Evolutionary conservation across 1,140 invertebrate genomes (phyloP), one percentile per base, ranked within the genome.

Genomic region (Drosophila eugracilis): DNA sequence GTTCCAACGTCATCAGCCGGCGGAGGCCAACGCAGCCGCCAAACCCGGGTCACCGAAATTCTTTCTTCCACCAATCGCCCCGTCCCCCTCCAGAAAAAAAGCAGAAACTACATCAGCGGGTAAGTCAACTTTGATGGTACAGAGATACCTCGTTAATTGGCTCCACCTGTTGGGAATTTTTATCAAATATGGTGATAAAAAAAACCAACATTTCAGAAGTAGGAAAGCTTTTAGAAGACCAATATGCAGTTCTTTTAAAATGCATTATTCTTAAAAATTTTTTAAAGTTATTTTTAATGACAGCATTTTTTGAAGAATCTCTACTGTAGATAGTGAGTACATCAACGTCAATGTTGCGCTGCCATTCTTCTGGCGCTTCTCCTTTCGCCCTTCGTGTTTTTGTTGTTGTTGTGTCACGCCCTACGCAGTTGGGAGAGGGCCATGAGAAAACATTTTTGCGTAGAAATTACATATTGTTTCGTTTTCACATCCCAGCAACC

Each of bases 401-500:
- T 37, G 39, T n/a, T 63, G 57, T 24, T 26, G 62, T 22, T 32
- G 42, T 17, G 58, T 63, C 36, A 67, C 63, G 59, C 63, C 63
- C 36, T 34, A 7, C 21, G 21, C n/a, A n/a, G n/a, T n/a, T n/a
- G n/a, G n/a, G n/a, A n/a, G n/a, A n/a, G n/a, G n/a, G n/a, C 22
- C 45, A 67, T 66, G 63, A 34, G 60, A 67, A 67, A 67, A 67
- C 45, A 67, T 67, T 67, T 67, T 67, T 67, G 63, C 63, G 63
- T 67, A 67, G 63, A 67, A 67, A 67, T 67, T 67, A 67, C 63
- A 67, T 67, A 67, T 67, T 67, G 63, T 66, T 67, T 66, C 60
- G 63, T 66, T 66, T 67, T 52, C 36, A 45, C 60, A 63, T 63
- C 39, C 54, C 59, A 62, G 26, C 26, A 17, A 42, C 17, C 30